Evolutionary conservation across 2,888 invertebrate genomes (phyloP).

Genomic region (Ormyrus rosae): DNA sequence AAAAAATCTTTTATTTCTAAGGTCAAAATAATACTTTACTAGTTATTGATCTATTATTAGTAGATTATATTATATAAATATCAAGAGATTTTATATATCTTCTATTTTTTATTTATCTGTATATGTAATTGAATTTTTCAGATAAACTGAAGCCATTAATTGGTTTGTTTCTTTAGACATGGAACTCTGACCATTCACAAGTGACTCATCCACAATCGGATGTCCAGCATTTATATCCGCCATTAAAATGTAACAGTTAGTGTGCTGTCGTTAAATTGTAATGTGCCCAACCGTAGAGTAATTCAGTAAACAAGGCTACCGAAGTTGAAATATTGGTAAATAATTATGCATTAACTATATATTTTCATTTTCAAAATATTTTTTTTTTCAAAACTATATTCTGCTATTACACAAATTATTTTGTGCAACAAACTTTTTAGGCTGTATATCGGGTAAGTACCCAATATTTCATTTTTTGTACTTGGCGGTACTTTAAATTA

Average conservation of each 20-base stretch:
- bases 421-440: too few species aligned
- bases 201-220: slow-evolving; percentile 35
- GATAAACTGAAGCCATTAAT: slow-evolving; percentile 24
- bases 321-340: not conserved
- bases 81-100: too few species aligned
- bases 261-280: slow-evolving; percentile 44
- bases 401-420: too few species aligned
- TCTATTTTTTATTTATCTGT: too few species aligned
- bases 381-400: not conserved
- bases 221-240: slow-evolving; percentile 45
- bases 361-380: slow-evolving; percentile 1
- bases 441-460: too few species aligned
- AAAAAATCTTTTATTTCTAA: too few species aligned
- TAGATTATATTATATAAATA: too few species aligned
- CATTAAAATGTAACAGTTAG: slow-evolving; percentile 46
- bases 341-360: not conserved
- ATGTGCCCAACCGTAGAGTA: slow-evolving; percentile 28
- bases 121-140: too few species aligned
- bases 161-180: not conserved
- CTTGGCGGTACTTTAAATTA: too few species aligned
- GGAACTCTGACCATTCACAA: slow-evolving; percentile 6
- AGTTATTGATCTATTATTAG: too few species aligned
- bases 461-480: too few species aligned
- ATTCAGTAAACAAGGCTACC: slow-evolving; percentile 38
- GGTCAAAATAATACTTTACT: too few species aligned